A percentile compares a stretch with the other conserved stretches of the same genome.
phyloP scores from a whole-genome alignment of 2,888 invertebrate genomes.

The Xanthorhoe designata region DNA sequence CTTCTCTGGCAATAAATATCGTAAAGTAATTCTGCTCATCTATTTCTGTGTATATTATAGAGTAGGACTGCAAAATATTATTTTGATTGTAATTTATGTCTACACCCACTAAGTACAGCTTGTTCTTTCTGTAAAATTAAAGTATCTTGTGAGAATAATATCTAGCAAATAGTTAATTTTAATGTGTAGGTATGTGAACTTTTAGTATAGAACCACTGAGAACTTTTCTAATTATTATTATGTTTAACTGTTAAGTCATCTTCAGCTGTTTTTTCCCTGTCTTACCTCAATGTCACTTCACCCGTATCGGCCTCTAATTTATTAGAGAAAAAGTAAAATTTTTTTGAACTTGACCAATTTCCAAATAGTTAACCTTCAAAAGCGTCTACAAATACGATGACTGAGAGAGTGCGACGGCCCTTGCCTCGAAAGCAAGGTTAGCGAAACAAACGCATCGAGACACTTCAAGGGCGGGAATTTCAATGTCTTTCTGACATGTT shows the following conservation, averaged over 20 bases:
- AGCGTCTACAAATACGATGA: slow-evolving; percentile 37
- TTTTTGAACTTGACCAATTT: slow-evolving; percentile 33
- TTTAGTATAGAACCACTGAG: too few species aligned
- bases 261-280: neutral
- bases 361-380: slow-evolving; percentile 33
- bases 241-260: too few species aligned
- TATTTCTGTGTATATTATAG: slow-evolving; percentile 12
- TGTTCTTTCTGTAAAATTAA: too few species aligned
- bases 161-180: too few species aligned
- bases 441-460: slow-evolving; percentile 29
- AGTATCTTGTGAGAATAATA: too few species aligned
- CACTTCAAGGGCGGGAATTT: slow-evolving; percentile 30
- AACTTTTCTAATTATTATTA: too few species aligned
- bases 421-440: slow-evolving; percentile 41
- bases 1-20: slow-evolving; percentile 16
- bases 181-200: too few species aligned
- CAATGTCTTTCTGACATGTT: slow-evolving; percentile 10
- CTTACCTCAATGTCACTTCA: slow-evolving; percentile 4
- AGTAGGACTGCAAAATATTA: neutral
- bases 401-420: slow-evolving; percentile 54
- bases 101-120: too few species aligned
- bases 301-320: slow-evolving; percentile 6
- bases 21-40: slow-evolving; percentile 17
- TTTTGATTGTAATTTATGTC: neutral
- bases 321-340: neutral